Conservation (phyloP, 2,113 vertebrate species). For the Psittacula cyanocephala region DNA sequence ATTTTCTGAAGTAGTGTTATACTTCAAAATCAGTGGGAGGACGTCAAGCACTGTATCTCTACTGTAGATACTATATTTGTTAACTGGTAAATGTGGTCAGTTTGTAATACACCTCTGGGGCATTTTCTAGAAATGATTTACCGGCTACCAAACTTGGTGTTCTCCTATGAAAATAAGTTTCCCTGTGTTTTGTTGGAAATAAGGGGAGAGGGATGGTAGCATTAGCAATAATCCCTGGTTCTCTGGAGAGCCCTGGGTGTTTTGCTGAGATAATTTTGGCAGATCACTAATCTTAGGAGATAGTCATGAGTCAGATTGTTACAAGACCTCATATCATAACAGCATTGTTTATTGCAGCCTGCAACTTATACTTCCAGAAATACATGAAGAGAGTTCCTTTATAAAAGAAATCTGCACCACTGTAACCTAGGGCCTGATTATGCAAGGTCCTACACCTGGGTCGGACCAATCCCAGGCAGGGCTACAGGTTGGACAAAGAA, state of each 20-base stretch:
- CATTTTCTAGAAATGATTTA: not conserved
- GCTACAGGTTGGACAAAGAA: no score
- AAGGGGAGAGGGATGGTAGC: rapidly evolving
- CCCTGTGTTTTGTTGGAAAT: not conserved
- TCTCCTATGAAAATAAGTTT: not conserved
- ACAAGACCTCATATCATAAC: not conserved
- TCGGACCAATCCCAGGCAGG: no score
- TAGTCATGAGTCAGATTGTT: slow-evolving; percentile 6
- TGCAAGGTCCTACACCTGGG: no score
- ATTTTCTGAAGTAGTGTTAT: not conserved
- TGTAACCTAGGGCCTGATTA: not conserved
- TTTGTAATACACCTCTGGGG: not conserved
- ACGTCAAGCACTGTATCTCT: not conserved
- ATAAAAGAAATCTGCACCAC: not conserved
- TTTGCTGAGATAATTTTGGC: not conserved
- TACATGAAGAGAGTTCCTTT: not conserved
- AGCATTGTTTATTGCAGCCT: not conserved
- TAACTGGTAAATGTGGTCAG: not conserved
- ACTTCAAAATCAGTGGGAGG: not conserved
- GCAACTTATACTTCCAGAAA: not conserved
- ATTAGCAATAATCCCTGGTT: not conserved
- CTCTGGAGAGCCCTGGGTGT: not conserved
- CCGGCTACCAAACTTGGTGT: not conserved
- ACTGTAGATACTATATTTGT: not conserved
- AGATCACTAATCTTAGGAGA: not conserved